Base-by-base conservation (phyloP, 2,797 vertebrate genomes). In the Hoplostethus mediterraneus region DNA sequence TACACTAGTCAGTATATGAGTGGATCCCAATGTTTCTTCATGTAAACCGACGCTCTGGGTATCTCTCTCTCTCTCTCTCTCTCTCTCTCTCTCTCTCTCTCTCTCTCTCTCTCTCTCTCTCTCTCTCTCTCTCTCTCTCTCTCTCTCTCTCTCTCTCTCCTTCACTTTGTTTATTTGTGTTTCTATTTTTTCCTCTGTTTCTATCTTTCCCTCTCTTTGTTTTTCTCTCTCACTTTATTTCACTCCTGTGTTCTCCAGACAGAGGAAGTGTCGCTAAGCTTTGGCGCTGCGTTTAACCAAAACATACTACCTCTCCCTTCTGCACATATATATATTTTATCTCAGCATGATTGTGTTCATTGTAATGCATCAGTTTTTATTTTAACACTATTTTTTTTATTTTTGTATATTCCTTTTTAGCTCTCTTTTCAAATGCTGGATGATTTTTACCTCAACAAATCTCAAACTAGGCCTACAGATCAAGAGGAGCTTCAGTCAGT, bases 301-400 rank as follows among this genome's bases (percentile, higher is more conserved):
- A 87, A 94, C 90, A 85, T 92, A 92, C 94, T 95, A 95, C 94
- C 94, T 95, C 94, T 94, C 87, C 91, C 83, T 85, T 89, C 84
- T 58, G 81, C 91, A 86, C 84, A 79, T 80, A 86, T 60, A 82
- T 31, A 63, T 25, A 51, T 67, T 61, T 67, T 67, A 68, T 82
- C 6, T 62, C 79, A 82, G 86, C 90, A 88, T 83, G 71, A 87
- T 88, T 90, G 77, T 90, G 79, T 91, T 87, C 82, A 75, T 84
- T 74, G 71, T 64, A 69, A 79, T 79, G 70, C 67, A 70, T 67
- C 42, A 13, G 17, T 81, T 89, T 86, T 79, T 71, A 80, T 77
- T 80, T 87, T 77, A 83, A 92, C 83, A 84, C 72, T 82, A 84
- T 73, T 71, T 62, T 78, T 49, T 79, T 73, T 81, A 45, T 79